Evolutionary conservation across 2,888 invertebrate genomes (phyloP), one percentile per base, ranked within the genome.

Genomic region (Tiphia femorata): DNA sequence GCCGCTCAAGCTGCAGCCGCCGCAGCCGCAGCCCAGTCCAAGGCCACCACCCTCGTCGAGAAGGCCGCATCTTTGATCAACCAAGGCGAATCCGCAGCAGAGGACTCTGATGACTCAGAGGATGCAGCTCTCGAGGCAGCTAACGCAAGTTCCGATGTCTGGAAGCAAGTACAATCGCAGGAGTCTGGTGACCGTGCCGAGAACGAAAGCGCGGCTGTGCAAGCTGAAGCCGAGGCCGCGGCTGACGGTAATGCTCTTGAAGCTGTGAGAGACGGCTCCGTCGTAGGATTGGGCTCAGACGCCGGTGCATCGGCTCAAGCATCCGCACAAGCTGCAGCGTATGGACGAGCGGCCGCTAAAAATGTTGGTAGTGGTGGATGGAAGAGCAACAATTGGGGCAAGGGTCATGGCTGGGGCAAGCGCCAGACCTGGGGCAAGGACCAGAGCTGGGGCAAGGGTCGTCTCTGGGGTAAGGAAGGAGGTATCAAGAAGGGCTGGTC

Each of bases 201-300:
- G 0, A 23, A 21, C 1, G 50, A 61, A 8, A 44, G 47, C 1
- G 2, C 8, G 0, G 38, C 48, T 1, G 53, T 53, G 0, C 33
- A 30, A 17, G 37, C 27, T 2, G 54, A 62, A 6, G 54, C 58
- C 1, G 2, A 23, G 0, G 54, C 62, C 0, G 51, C 54, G 1
- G 58, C 58, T 7, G 21, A 29, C 4, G 53, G 52, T 2, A 17
- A 19, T 6, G 25, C 48, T 1, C 10, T 23, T 8, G 37, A 21
- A 17, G 59, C 62, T 5, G 1, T 44, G 25, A 48, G 52, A 0
- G 62, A 62, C n/a, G 62, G 62, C 2, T 30, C 35, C 16, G 2
- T 56, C 3, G 8, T 52, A 1, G 62, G 62, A 14, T 38, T 62
- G 1, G 59, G 30, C 37, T 4, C 12, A 4, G 52, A 52, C n/a